Evolutionary conservation across 2,888 invertebrate genomes (phyloP).

Genomic region (Drosophila ustulata): DNA sequence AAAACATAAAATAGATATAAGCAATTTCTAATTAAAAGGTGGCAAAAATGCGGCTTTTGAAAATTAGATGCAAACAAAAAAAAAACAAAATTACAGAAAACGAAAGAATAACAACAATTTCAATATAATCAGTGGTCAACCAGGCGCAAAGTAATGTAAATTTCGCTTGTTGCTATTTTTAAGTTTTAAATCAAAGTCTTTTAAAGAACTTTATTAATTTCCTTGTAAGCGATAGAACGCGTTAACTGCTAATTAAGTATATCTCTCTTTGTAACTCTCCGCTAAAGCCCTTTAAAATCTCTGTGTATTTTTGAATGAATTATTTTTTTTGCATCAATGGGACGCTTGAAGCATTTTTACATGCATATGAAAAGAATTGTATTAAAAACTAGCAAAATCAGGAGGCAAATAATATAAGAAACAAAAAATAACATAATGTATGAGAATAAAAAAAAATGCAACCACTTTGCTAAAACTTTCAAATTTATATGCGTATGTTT

Average conservation of each 20-base stretch:
- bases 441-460: constrained; percentile 46
- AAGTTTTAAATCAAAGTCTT: constrained; percentile 80
- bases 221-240: constrained; percentile 62
- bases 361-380: constrained; percentile 68
- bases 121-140: constrained; percentile 48
- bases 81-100: constrained; percentile 22
- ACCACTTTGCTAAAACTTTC: constrained; percentile 69
- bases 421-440: constrained; percentile 36
- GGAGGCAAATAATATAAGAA: constrained; percentile 35
- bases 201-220: constrained; percentile 80
- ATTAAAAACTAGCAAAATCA: constrained; percentile 62
- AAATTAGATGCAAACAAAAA: constrained; percentile 33
- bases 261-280: constrained; percentile 68
- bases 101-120: constrained; percentile 22
- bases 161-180: constrained; percentile 83
- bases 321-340: constrained; percentile 82
- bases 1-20: constrained; percentile 60
- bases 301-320: constrained; percentile 74
- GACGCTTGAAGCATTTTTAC: constrained; percentile 77
- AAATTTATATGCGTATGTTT: constrained; percentile 75
- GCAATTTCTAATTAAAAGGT: constrained; percentile 53
- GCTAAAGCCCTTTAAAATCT: constrained; percentile 62
- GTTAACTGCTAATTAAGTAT: constrained; percentile 48
- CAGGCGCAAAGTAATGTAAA: constrained; percentile 73
- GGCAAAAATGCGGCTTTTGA: constrained; percentile 55